Conservation (phyloP, 2,888 invertebrate genomes). For the Helicoverpa assulta region DNA sequence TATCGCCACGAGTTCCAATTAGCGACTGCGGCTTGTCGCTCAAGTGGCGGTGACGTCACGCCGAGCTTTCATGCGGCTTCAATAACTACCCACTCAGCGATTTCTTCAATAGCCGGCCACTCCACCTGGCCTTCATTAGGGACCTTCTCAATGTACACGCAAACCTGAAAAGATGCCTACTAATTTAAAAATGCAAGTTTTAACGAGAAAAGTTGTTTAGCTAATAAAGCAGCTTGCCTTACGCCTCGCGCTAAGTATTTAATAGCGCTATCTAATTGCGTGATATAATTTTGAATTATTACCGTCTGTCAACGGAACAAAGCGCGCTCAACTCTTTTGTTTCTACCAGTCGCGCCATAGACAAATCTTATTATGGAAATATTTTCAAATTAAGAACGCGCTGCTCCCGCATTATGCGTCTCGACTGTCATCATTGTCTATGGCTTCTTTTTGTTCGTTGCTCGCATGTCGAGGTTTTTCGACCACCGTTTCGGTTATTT, state of each 20-base stretch:
- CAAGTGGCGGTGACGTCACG: slow-evolving; percentile 88
- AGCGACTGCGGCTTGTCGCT: slow-evolving; percentile 88
- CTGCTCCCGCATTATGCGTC: slow-evolving; percentile 90
- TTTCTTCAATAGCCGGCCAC: slow-evolving; percentile 88
- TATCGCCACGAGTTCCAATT: slow-evolving; percentile 88
- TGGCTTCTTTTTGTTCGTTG: slow-evolving; percentile 86
- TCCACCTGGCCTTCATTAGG: slow-evolving; percentile 89
- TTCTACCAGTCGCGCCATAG: slow-evolving; percentile 86
- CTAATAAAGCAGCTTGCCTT: slow-evolving; percentile 76
- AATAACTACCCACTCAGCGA: slow-evolving; percentile 89
- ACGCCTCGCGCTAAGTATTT: slow-evolving; percentile 53
- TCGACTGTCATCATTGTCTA: slow-evolving; percentile 90
- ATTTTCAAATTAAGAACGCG: slow-evolving; percentile 90
- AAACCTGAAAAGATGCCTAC: slow-evolving; percentile 83
- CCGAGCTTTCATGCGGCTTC: slow-evolving; percentile 87
- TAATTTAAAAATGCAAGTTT: slow-evolving; percentile 84
- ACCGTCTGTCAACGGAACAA: slow-evolving; percentile 84
- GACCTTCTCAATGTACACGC: slow-evolving; percentile 82
- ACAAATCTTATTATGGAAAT: slow-evolving; percentile 90
- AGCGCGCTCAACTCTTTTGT: slow-evolving; percentile 84
- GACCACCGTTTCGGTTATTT: slow-evolving; percentile 89
- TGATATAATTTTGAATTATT: slow-evolving; percentile 86
- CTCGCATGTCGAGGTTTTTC: slow-evolving; percentile 90
- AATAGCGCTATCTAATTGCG: slow-evolving; percentile 78
- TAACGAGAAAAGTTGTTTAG: slow-evolving; percentile 85